phyloP scores from a whole-genome alignment of 2,797 vertebrate species.

The Numenius phaeopus region DNA sequence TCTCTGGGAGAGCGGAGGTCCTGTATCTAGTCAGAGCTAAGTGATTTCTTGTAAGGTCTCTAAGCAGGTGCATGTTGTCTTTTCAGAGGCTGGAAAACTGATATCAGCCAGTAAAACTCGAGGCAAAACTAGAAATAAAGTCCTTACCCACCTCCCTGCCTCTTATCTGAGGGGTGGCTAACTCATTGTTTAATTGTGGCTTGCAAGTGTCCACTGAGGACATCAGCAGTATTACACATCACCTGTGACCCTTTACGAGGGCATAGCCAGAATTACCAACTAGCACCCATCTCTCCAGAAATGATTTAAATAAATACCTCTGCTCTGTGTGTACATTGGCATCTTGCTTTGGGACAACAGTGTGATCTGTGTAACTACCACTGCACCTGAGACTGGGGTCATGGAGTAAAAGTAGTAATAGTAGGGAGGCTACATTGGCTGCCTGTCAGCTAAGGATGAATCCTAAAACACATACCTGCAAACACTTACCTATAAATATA shows the following conservation, averaged over 20 bases:
- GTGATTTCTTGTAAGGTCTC: not conserved
- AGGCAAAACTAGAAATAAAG: not conserved
- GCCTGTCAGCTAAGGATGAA: not conserved
- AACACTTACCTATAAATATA: not conserved
- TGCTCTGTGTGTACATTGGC: too few relatives aligned
- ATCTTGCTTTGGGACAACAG: too few relatives aligned
- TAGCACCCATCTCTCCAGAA: too few relatives aligned
- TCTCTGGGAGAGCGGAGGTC: not conserved
- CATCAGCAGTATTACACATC: not conserved
- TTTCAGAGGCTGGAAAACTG: not conserved
- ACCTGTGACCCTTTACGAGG: not conserved
- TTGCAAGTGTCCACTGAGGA: not conserved
- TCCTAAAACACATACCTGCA: not conserved
- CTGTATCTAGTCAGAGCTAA: not conserved
- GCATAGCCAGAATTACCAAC: not conserved
- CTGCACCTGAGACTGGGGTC: not conserved
- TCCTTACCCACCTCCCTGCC: not conserved
- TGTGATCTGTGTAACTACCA: not conserved
- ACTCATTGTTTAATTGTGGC: not conserved
- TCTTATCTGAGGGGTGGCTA: not conserved
- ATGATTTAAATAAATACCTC: too few relatives aligned
- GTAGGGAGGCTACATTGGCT: not conserved
- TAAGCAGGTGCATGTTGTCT: not conserved
- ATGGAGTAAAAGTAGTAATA: not conserved
- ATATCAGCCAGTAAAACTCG: not conserved